Conservation (phyloP, 1,140 invertebrate species). For the Calycopis cecrops region DNA sequence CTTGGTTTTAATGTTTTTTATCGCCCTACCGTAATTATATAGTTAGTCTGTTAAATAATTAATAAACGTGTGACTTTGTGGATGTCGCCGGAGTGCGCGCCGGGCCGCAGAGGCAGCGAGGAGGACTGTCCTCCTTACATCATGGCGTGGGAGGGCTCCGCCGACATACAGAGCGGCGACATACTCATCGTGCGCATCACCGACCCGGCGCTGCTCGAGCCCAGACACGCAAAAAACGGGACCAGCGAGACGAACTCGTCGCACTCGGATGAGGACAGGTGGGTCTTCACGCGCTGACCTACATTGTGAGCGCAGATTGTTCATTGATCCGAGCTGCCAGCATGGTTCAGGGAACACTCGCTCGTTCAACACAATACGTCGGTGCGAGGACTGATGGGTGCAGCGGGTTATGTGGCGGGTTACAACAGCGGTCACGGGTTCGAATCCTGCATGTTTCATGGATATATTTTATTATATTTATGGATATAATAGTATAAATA, state of each 20-base stretch:
- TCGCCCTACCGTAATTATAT: too few species aligned
- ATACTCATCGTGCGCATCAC: slow-evolving; percentile 82
- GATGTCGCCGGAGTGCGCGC: slow-evolving; percentile 75
- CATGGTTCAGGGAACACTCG: background rate
- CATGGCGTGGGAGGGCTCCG: slow-evolving; percentile 77
- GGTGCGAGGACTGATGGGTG: too few species aligned
- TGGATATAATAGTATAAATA: too few species aligned
- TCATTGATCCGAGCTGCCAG: slow-evolving; percentile 27
- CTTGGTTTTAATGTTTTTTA: too few species aligned
- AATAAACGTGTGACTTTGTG: slow-evolving; percentile 46
- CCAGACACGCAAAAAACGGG: slow-evolving; percentile 41
- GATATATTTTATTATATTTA: too few species aligned
- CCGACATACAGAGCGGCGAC: slow-evolving; percentile 81
- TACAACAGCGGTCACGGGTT: too few species aligned
- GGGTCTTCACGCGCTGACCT: slow-evolving; percentile 22
- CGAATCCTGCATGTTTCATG: too few species aligned
- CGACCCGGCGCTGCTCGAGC: slow-evolving; percentile 70
- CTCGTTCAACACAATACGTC: background rate
- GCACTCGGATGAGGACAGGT: slow-evolving; percentile 43
- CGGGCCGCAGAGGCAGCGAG: slow-evolving; percentile 44
- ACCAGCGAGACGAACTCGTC: slow-evolving; percentile 43
- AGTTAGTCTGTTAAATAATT: background rate
- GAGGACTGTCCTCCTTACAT: slow-evolving; percentile 74
- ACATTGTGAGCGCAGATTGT: slow-evolving; percentile 19
- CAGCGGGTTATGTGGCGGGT: too few species aligned